Conservation (phyloP, 2,888 invertebrate genomes). For the Tetragnatha montana region DNA sequence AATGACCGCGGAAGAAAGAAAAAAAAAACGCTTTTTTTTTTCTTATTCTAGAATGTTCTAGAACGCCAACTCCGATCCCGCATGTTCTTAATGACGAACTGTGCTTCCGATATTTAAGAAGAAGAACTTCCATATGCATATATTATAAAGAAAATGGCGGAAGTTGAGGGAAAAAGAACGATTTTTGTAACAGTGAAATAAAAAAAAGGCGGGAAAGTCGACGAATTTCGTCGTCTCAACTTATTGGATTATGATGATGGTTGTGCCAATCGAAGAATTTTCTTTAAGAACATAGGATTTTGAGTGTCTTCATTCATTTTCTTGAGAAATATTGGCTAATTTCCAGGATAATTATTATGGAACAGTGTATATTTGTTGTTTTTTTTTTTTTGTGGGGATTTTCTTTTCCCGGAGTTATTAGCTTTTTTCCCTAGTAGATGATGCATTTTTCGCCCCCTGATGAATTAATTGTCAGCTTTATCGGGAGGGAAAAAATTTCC, state of each 20-base stretch:
- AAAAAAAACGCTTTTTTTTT: slow-evolving; percentile 45
- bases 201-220: slow-evolving; percentile 20
- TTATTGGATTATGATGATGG: slow-evolving; percentile 49
- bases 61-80: slow-evolving; percentile 32
- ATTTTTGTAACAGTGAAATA: slow-evolving; percentile 22
- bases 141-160: slow-evolving; percentile 9
- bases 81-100: slow-evolving; percentile 66
- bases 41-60: slow-evolving; percentile 1
- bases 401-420: background rate
- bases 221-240: slow-evolving; percentile 39
- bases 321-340: background rate
- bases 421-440: background rate
- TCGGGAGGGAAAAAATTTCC: background rate
- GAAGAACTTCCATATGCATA: background rate
- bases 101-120: slow-evolving; percentile 55
- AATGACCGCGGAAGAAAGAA: slow-evolving; percentile 44
- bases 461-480: background rate
- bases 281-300: background rate
- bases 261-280: slow-evolving; percentile 33
- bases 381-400: background rate
- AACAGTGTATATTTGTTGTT: background rate
- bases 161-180: slow-evolving; percentile 10
- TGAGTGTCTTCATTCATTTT: background rate
- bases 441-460: background rate
- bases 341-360: background rate